Conservation (phyloP, 1,140 invertebrate species). For the Varroa destructor region DNA sequence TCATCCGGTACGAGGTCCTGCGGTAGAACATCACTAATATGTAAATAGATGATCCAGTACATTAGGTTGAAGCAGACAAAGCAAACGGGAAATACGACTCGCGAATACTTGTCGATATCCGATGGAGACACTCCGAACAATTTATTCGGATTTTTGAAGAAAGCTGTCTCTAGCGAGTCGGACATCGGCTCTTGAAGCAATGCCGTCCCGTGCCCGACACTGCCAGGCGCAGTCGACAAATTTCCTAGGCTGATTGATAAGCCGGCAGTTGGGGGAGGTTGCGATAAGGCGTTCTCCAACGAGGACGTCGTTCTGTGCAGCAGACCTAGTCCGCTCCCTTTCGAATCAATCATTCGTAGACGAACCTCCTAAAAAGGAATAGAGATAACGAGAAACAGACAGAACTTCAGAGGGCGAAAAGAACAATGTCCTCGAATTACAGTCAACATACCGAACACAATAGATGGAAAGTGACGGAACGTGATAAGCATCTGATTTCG, state of each 20-base stretch:
- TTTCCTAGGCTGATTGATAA: background rate
- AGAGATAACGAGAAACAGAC: slow-evolving; percentile 23
- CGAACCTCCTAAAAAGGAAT: slow-evolving; percentile 63
- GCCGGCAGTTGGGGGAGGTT: slow-evolving; percentile 15
- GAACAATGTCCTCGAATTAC: too few species aligned
- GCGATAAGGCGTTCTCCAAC: slow-evolving; percentile 62
- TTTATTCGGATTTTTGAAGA: slow-evolving; percentile 67
- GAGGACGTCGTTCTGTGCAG: slow-evolving; percentile 60
- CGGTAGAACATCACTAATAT: slow-evolving; percentile 83
- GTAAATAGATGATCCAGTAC: slow-evolving; percentile 94
- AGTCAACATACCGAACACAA: too few species aligned
- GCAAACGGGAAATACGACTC: slow-evolving; percentile 87
- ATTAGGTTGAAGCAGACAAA: slow-evolving; percentile 94
- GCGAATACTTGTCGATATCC: slow-evolving; percentile 90
- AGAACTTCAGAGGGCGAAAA: background rate
- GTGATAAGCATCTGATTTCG: too few species aligned
- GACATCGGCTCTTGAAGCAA: background rate
- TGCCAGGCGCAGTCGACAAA: too few species aligned
- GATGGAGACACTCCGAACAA: slow-evolving; percentile 76
- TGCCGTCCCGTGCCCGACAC: too few species aligned
- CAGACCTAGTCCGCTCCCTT: slow-evolving; percentile 51
- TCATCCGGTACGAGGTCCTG: slow-evolving; percentile 61
- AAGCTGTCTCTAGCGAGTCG: slow-evolving; percentile 29
- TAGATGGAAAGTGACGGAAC: too few species aligned
- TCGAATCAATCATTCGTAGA: slow-evolving; percentile 81